Evolutionary conservation across 2,797 vertebrate genomes (phyloP), one percentile per base, ranked within the genome.

Genomic region (Podarcis lilfordi): DNA sequence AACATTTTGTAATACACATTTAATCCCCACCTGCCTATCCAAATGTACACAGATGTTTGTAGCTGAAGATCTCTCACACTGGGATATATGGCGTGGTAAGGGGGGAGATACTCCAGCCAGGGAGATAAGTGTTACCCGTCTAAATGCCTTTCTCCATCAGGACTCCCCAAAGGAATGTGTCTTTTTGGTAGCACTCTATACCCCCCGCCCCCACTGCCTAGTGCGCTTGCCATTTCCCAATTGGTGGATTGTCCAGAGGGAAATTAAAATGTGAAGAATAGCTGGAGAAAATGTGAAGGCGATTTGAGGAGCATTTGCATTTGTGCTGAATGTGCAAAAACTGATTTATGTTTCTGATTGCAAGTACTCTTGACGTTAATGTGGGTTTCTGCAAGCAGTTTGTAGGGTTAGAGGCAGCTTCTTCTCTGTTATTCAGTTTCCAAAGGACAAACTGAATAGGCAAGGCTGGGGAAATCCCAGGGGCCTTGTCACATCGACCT

Each of bases 321-420:
- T 86, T 78, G 40, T 86, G 84, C 84, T 86, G 75, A 78, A 32
- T 50, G 40, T 45, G 84, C 84, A 86, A 40, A 86, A 32, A 17
- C 75, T 32, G 75, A 50, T 68, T 78, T 50, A 78, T 43, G 75
- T 13, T 29, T 66, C 75, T 32, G 40, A 50, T 45, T n/a, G 17
- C 74, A 43, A 43, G 59, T 11, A 2, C 35, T 64, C 11, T 85
- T 43, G 50, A 40, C 23, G 7, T 27, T 27, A 21, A n/a, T 27
- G 9, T 64, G 50, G 37, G 19, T 23, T 75, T 75, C 45, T 61
- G 71, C 82, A 74, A 74, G 50, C 50, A 10, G 32, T 27, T 19
- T 29, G 9, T 45, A 21, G 43, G 0, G 59, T 9, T 32, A 15
- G 3, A 85, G n/a, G 15, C 19, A 11, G 59, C 19, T 27, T 78